Evolutionary conservation across 2,797 vertebrate species (phyloP).

Genomic region (Micromesistius poutassou): DNA sequence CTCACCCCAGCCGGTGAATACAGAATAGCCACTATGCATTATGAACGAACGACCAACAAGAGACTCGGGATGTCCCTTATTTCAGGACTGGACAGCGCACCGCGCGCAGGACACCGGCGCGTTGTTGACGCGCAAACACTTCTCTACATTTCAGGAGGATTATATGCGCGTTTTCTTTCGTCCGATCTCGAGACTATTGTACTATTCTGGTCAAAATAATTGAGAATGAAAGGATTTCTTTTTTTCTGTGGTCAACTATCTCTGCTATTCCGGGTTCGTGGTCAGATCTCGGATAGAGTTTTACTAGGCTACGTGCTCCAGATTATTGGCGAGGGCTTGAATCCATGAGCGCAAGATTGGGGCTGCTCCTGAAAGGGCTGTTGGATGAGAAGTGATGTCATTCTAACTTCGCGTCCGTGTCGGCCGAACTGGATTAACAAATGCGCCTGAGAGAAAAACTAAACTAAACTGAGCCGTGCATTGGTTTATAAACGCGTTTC

Average conservation of each 20-base stretch:
- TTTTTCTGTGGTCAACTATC: background rate
- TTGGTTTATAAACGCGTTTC: background rate
- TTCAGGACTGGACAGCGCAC: conserved; percentile 12
- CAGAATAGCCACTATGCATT: no score
- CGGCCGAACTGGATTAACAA: background rate
- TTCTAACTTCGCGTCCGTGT: background rate
- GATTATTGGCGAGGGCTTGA: background rate
- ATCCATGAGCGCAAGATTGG: no score
- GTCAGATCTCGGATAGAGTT: background rate
- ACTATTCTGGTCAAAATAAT: background rate
- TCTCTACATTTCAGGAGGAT: background rate
- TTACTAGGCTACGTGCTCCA: background rate
- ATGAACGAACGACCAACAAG: no score
- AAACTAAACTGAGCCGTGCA: background rate
- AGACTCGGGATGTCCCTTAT: background rate
- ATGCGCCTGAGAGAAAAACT: background rate
- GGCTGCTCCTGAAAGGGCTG: background rate
- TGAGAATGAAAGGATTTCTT: background rate
- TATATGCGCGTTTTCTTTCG: background rate
- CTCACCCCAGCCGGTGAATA: background rate
- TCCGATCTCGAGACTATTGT: background rate
- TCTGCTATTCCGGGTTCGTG: background rate
- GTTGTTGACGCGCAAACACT: background rate
- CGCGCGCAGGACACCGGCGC: background rate
- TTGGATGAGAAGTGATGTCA: background rate